Evolutionary conservation across 2,113 vertebrate species (phyloP).

Genomic region (Podarcis muralis): DNA sequence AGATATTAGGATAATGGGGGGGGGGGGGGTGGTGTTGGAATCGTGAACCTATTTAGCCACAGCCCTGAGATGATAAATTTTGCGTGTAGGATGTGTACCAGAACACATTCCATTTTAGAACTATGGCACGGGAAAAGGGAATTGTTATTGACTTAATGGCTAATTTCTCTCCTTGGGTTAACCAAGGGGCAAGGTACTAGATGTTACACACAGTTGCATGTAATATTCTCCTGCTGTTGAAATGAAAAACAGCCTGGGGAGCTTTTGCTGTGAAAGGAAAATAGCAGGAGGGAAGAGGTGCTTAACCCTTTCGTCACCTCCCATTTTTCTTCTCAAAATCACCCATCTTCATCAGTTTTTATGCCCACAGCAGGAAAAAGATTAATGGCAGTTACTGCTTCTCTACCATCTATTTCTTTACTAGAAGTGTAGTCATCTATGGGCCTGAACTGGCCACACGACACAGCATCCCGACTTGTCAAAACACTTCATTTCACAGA

Average conservation of each 20-base stretch:
- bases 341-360: background rate
- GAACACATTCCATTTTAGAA: background rate
- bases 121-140: background rate
- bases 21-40: background rate
- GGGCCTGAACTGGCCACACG: background rate
- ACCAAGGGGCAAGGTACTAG: background rate
- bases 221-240: background rate
- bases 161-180: slow-evolving; percentile 1
- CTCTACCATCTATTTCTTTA: background rate
- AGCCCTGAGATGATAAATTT: background rate
- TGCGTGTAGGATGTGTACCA: background rate
- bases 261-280: background rate
- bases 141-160: slow-evolving; percentile 10
- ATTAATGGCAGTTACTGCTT: background rate
- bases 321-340: background rate
- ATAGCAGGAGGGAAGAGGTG: background rate
- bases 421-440: background rate
- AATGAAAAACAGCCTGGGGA: background rate
- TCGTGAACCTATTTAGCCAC: background rate
- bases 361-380: background rate
- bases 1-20: slow-evolving; percentile 20
- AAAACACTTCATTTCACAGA: background rate
- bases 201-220: background rate
- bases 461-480: background rate
- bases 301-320: background rate